Percentiles rank a stretch among this genome's conserved stretches.
Conservation (phyloP, 2,888 invertebrate genomes). For the Pollenia griseotomentosa region DNA sequence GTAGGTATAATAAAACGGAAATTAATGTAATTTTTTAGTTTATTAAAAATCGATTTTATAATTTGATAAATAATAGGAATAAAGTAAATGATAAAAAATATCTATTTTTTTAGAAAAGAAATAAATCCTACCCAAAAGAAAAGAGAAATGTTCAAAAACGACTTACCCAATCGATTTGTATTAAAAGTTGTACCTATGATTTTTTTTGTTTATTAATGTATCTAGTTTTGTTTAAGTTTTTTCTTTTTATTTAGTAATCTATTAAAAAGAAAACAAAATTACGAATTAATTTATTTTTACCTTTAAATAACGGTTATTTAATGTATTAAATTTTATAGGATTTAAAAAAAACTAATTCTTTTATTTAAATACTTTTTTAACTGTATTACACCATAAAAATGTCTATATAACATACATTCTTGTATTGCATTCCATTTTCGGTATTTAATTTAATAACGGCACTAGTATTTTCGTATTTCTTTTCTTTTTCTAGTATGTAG, state of each 20-base stretch:
- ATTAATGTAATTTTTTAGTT: neutral
- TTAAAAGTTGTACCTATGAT: neutral
- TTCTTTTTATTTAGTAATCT: neutral
- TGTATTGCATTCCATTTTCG: neutral
- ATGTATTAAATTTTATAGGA: too few species aligned
- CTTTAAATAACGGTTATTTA: too few species aligned
- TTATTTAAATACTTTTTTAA: too few species aligned
- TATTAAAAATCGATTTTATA: neutral
- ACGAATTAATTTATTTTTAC: too few species aligned
- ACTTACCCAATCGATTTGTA: slow-evolving; percentile 64
- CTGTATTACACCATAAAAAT: too few species aligned
- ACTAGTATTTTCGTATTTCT: slow-evolving; percentile 19
- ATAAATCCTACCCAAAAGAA: neutral
- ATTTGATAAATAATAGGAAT: neutral
- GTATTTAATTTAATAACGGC: slow-evolving; percentile 38
- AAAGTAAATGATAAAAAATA: too few species aligned
- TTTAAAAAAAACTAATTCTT: too few species aligned
- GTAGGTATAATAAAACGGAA: slow-evolving; percentile 50
- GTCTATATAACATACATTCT: too few species aligned
- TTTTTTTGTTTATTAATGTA: neutral
- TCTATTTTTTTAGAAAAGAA: neutral
- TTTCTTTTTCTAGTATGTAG: neutral
- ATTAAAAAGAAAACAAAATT: too few species aligned
- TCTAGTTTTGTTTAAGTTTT: neutral
- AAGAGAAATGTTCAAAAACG: neutral